These are phyloP conservation scores for Leptonema lineaticorne DNA, from an alignment of 1,140 invertebrate species.

Conservation along the genomic window DNA sequence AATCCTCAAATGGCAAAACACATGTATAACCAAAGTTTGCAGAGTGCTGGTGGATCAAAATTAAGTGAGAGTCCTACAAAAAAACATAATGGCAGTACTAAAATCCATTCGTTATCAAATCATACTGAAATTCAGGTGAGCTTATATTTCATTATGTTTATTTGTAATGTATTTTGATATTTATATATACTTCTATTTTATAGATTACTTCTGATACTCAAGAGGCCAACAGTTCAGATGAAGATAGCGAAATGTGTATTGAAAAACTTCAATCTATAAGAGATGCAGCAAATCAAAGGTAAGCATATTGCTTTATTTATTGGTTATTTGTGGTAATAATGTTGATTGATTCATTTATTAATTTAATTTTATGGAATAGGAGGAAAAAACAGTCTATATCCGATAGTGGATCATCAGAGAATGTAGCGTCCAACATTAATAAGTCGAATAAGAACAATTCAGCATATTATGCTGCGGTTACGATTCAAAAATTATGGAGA, in stretches of 20 bases:
- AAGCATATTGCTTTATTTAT: slow-evolving; percentile 1
- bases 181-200: slow-evolving; percentile 19
- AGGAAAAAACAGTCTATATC: slow-evolving; percentile 40
- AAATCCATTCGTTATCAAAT: slow-evolving; percentile 27
- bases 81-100: slow-evolving; percentile 29
- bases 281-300: slow-evolving; percentile 51
- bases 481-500: slow-evolving; percentile 86
- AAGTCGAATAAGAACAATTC: slow-evolving; percentile 50
- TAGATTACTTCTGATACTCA: slow-evolving; percentile 43
- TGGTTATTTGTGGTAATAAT: not conserved
- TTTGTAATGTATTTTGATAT: not conserved
- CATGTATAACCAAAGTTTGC: slow-evolving; percentile 32
- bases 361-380: slow-evolving; percentile 18
- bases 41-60: slow-evolving; percentile 11
- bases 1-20: slow-evolving; percentile 30
- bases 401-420: slow-evolving; percentile 38
- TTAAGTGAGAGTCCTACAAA: not conserved
- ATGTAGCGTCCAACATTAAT: slow-evolving; percentile 47
- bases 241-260: slow-evolving; percentile 46
- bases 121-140: slow-evolving; percentile 37
- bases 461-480: slow-evolving; percentile 65
- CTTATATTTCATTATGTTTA: not conserved
- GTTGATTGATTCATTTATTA: not conserved
- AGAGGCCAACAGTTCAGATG: slow-evolving; percentile 44
- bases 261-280: slow-evolving; percentile 52